phyloP scores from a whole-genome alignment of 2,113 vertebrate species.

The Danionella cerebrum region DNA sequence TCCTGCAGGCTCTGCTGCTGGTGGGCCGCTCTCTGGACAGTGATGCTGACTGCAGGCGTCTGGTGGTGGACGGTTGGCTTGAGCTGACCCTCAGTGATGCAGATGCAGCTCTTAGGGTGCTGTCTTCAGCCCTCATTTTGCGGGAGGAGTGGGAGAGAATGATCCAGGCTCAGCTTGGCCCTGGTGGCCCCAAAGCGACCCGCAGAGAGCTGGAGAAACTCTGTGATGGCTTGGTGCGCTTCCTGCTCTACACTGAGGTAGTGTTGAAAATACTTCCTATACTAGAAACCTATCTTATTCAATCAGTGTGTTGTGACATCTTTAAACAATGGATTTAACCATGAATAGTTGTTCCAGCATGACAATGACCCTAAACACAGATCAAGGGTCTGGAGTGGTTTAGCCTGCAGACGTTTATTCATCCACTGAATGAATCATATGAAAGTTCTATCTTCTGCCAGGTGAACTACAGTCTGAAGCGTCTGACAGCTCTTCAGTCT shows the following conservation, averaged over 20 bases:
- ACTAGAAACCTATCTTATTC: no score
- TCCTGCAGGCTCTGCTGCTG: slow-evolving; percentile 72
- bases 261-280: not conserved
- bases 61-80: slow-evolving; percentile 83
- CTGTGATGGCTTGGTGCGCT: slow-evolving; percentile 66
- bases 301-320: no score
- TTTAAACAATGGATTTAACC: no score
- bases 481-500: slow-evolving; percentile 69
- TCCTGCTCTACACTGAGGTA: slow-evolving; percentile 71
- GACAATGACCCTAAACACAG: no score
- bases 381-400: no score
- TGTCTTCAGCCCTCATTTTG: slow-evolving; percentile 65
- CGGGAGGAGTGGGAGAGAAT: slow-evolving; percentile 71
- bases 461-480: slow-evolving; percentile 71
- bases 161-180: slow-evolving; percentile 62
- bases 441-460: slow-evolving; percentile 31
- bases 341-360: no score
- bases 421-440: no score
- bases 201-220: slow-evolving; percentile 54
- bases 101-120: slow-evolving; percentile 56
- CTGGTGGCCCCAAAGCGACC: not conserved
- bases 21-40: slow-evolving; percentile 78
- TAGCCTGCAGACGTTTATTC: no score
- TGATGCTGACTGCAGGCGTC: slow-evolving; percentile 72
- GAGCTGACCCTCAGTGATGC: slow-evolving; percentile 63